Conservation (phyloP, 2,797 vertebrate genomes). For the Diceros bicornis region DNA sequence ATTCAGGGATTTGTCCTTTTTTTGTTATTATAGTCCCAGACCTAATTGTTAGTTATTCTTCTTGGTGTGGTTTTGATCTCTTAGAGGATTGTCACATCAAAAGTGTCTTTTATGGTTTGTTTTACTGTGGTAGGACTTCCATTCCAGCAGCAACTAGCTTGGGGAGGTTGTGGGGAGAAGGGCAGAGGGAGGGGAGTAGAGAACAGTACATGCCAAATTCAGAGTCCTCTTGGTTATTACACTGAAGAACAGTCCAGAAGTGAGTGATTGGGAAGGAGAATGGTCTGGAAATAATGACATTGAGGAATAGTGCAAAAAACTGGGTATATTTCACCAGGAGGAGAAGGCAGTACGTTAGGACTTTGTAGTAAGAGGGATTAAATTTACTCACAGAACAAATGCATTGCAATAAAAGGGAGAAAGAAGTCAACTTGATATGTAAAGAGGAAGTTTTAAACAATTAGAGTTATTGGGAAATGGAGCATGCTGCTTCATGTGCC, state of each 20-base stretch:
- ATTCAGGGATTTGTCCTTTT: slow-evolving; percentile 40
- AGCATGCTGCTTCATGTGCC: neutral
- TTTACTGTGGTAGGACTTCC: neutral
- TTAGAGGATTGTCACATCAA: slow-evolving; percentile 26
- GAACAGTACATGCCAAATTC: neutral
- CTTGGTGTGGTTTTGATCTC: slow-evolving; percentile 45
- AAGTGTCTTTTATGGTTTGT: neutral
- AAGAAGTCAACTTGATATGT: neutral
- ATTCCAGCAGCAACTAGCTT: neutral
- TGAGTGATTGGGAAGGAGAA: neutral
- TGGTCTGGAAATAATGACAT: slow-evolving; percentile 33
- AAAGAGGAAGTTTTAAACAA: neutral
- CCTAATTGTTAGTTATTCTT: slow-evolving; percentile 57
- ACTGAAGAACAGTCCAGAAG: neutral
- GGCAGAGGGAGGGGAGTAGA: neutral
- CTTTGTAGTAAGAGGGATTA: slow-evolving; percentile 5
- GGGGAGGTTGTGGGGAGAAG: neutral
- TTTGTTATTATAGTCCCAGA: slow-evolving; percentile 5
- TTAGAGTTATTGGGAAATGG: neutral
- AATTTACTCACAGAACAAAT: neutral
- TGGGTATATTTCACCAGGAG: neutral
- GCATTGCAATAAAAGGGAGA: neutral
- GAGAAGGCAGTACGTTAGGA: neutral
- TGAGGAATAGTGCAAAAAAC: neutral
- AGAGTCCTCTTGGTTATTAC: neutral